Evolutionary conservation across 2,888 invertebrate species (phyloP), one percentile per base, ranked within the genome.

Genomic region (Sinodicranocentrus sp.): DNA sequence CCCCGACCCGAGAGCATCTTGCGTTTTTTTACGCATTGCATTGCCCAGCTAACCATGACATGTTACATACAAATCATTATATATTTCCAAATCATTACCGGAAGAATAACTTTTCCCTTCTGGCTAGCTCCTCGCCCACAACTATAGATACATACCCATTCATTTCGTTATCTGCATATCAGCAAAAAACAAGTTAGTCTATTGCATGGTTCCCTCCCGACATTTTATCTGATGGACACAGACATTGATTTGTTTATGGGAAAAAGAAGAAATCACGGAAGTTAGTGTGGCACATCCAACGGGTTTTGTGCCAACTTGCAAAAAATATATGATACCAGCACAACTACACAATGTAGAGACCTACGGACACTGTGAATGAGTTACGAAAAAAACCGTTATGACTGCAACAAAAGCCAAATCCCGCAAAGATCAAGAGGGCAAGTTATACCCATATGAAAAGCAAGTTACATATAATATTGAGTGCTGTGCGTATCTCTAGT

Each of bases 181-280:
- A n/a, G n/a, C n/a, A n/a, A n/a, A 52, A 19, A 52, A 52, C 52
- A 52, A 52, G 52, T 52, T 52, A 52, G 13, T 44, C 44, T n/a
- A 44, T 44, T n/a, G n/a, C n/a, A n/a, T n/a, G 44, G 44, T 39
- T 15, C 26, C 2, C 10, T 67, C 23, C 44, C 25, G 26, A 15
- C 17, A 6, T 25, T 13, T 68, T 26, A 68, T 52, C 70, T 70
- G 54, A 70, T 54, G 70, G 33, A 54, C 70, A 33, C 17, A 26
- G 54, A 70, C 70, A 28, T 70, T 70, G 70, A 70, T 70, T 70
- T 70, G 70, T 70, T 70, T 70, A 52, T 70, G 70, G 70, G 70
- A 25, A n/a, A n/a, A n/a, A 54, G 33, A 70, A 28, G 33, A 54
- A 59, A 72, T 43, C 17, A 59, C 59, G 59, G 43, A 57, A 25